A percentile compares a stretch with the other conserved stretches of the same genome.
Conservation (phyloP, 2,113 vertebrate species). For the Callospermophilus lateralis region DNA sequence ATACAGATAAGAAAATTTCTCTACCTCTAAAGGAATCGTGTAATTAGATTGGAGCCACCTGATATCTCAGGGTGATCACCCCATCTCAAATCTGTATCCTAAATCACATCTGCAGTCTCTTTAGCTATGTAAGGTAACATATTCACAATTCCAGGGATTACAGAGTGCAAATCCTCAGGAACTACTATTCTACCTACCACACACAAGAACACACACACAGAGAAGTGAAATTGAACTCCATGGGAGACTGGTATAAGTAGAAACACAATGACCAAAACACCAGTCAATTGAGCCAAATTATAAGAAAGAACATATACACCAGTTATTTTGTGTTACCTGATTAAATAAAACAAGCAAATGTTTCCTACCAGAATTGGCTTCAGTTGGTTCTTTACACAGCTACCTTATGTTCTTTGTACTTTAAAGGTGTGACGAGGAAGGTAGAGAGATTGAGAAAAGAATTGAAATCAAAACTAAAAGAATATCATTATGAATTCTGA, state of each 20-base stretch:
- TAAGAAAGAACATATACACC: not conserved
- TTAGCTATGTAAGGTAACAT: not conserved
- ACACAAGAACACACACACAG: not conserved
- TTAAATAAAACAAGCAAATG: constrained; percentile 20
- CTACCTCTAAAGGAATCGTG: not conserved
- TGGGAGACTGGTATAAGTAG: not conserved
- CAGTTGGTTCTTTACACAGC: not conserved
- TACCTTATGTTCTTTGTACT: not conserved
- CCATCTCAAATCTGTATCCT: not conserved
- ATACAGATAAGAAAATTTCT: not conserved
- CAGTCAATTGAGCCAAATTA: not conserved
- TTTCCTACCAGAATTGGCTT: not conserved
- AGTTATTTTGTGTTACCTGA: constrained; percentile 28
- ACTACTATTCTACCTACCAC: not conserved
- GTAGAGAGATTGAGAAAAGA: not conserved
- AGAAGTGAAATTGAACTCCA: not conserved
- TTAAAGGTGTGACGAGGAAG: not conserved
- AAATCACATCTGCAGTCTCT: not conserved
- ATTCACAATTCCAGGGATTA: not conserved
- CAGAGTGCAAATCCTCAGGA: not conserved
- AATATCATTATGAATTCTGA: not conserved
- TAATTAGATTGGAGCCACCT: not conserved
- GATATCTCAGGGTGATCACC: not conserved
- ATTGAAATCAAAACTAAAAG: not conserved
- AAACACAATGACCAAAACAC: not conserved